These are phyloP conservation scores for Panurus biarmicus DNA, from an alignment of 2,113 vertebrate genomes.

Conservation along the genomic window DNA sequence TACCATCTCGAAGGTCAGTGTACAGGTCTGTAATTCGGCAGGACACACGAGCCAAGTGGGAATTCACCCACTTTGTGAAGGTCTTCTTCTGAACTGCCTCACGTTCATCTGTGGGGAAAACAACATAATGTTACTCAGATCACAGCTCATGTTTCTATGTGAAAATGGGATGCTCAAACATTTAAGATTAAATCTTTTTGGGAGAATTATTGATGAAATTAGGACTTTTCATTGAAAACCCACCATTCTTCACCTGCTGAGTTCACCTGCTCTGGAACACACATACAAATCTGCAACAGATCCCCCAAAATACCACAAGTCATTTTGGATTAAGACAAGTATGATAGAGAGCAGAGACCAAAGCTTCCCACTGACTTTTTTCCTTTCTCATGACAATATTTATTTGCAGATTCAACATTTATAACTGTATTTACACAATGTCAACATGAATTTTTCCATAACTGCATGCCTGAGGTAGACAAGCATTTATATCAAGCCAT, in stretches of 20 bases:
- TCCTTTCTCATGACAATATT: not conserved
- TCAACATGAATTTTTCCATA: not conserved
- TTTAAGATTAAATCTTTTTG: not conserved
- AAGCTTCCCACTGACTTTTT: not conserved
- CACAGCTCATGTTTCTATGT: fast-evolving
- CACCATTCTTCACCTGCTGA: not conserved
- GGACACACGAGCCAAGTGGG: conserved; percentile 89
- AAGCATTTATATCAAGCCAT: not conserved
- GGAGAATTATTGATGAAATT: not conserved
- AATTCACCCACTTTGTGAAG: conserved; percentile 96
- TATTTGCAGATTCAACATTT: not conserved
- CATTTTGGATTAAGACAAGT: not conserved
- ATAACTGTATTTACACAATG: not conserved
- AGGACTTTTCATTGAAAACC: not conserved
- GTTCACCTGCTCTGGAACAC: not conserved
- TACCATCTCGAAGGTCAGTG: conserved; percentile 89
- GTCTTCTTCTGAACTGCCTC: conserved; percentile 98
- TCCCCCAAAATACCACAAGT: not conserved
- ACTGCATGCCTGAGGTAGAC: not conserved
- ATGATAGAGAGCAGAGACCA: not conserved
- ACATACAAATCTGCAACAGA: not conserved
- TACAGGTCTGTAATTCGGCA: conserved; percentile 93
- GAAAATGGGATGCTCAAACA: not conserved
- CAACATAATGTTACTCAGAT: not conserved
- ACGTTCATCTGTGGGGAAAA: conserved; percentile 80